Evolutionary conservation across 92 coral and sea anemone genomes (phyloP).

Genomic region (Paragorgia papillata): DNA sequence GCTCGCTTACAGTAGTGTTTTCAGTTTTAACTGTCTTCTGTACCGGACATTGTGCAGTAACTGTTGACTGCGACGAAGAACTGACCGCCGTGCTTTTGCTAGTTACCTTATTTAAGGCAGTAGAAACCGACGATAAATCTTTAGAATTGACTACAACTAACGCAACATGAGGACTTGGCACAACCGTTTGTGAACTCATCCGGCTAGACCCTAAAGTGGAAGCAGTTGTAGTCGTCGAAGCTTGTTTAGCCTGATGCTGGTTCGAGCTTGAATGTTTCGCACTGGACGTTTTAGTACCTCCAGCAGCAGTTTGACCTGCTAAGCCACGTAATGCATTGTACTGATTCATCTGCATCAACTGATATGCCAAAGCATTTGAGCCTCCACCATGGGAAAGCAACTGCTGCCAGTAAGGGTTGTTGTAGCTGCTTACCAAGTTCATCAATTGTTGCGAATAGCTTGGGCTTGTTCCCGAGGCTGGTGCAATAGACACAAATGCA

Average conservation of each 20-base stretch:
- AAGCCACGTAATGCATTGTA: slow-evolving; percentile 59
- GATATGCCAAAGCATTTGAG: slow-evolving; percentile 70
- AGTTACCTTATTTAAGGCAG: neutral
- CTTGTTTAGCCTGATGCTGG: slow-evolving; percentile 12
- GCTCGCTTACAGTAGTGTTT: neutral
- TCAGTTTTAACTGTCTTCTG: neutral
- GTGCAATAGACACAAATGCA: slow-evolving; percentile 95
- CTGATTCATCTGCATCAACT: slow-evolving; percentile 79
- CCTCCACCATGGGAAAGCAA: slow-evolving; percentile 60
- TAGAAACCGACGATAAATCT: neutral
- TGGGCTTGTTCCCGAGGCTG: slow-evolving; percentile 81
- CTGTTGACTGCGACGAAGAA: neutral
- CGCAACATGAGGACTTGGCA: neutral
- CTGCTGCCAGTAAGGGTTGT: slow-evolving; percentile 69
- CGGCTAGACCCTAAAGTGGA: neutral
- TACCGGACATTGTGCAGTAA: neutral
- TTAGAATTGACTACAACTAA: neutral
- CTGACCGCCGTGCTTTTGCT: neutral
- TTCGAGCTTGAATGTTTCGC: slow-evolving; percentile 18
- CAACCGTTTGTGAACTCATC: neutral
- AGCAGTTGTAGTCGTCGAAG: slow-evolving; percentile 13
- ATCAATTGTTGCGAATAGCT: slow-evolving; percentile 91
- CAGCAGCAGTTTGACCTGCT: slow-evolving; percentile 38
- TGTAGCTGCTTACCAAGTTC: slow-evolving; percentile 92
- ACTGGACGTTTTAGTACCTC: neutral